Evolutionary conservation across 2,797 vertebrate species (phyloP), one percentile per base, ranked within the genome.

Genomic region (Sebastes aleutianus): DNA sequence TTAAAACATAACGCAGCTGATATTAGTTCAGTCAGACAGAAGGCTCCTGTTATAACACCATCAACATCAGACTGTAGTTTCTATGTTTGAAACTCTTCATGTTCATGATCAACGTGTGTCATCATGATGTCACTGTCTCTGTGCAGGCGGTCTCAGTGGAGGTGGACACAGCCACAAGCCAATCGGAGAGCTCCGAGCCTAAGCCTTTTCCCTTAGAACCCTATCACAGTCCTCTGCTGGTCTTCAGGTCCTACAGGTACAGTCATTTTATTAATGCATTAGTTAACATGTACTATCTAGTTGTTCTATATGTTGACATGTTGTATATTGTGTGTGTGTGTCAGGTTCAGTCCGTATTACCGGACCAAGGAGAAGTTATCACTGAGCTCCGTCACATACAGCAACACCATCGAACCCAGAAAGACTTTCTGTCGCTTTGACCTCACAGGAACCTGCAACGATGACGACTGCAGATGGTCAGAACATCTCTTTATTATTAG

Each of bases 291-390:
- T 16, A 43, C 39, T 43, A 43, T 43, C 39, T 43, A 43, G 39
- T 43, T 43, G 39, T 43, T 43, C 39, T 43, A 7, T 43, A 43
- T 43, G 39, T 43, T 43, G 6, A 43, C 39, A 43, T 16, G 39
- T 43, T 43, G 39, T 43, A 43, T 43, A 6, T 43, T 43, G 39
- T 43, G 39, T 43, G 39, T 43, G 1, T 4, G 26, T 75, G 9
- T 32, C 94, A 99, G 98, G 92, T 99, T 99, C 92, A 99, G 98
- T 88, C 97, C 98, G 0, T 99, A 98, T 87, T 99, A 98, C 93
- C 94, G 98, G 86, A 99, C 98, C 32, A 99, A 99, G 95, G 98
- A 99, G 88, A 99, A 98, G 84, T 84, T 99, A 36, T 96, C 96
- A 1, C 93, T 99, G 79, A 99, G 97, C 92, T 99, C 98, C 2